These are phyloP conservation scores for Drosophila mauritiana DNA, from an alignment of 1,140 invertebrate genomes.

Conservation along the genomic window DNA sequence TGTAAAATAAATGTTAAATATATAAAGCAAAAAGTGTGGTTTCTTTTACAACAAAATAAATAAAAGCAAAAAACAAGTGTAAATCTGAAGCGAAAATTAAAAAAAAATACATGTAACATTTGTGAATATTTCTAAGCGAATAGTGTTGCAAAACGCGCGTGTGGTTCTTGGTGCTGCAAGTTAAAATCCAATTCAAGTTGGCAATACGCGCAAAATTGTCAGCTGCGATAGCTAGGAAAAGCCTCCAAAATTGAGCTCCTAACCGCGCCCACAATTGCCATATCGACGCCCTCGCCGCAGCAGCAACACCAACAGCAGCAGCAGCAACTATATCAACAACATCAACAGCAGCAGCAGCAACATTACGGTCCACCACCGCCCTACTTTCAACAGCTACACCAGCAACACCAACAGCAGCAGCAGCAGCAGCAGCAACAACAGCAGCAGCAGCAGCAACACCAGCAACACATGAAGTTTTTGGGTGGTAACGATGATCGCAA, in stretches of 20 bases:
- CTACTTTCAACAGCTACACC: slow-evolving; percentile 53
- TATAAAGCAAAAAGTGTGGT: slow-evolving; percentile 68
- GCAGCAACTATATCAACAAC: slow-evolving; percentile 32
- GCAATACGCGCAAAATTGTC: slow-evolving; percentile 74
- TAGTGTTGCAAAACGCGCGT: slow-evolving; percentile 6
- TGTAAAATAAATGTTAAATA: slow-evolving; percentile 68
- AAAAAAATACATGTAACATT: slow-evolving; percentile 11
- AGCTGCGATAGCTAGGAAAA: slow-evolving; percentile 73
- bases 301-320: slow-evolving; percentile 24
- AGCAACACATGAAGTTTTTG: slow-evolving; percentile 84
- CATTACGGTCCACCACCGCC: slow-evolving; percentile 57
- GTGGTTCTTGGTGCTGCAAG: slow-evolving; percentile 1
- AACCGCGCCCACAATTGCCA: slow-evolving; percentile 80
- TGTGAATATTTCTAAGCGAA: slow-evolving; percentile 28
- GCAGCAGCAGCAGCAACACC: slow-evolving; percentile 35
- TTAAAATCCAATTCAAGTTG: slow-evolving; percentile 34
- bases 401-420: slow-evolving; percentile 43
- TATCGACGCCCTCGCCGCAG: slow-evolving; percentile 68
- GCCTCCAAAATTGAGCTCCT: slow-evolving; percentile 84
- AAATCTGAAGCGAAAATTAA: slow-evolving; percentile 16
- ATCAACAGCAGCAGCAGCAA: slow-evolving; percentile 46
- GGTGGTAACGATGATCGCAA: slow-evolving; percentile 82
- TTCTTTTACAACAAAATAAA: slow-evolving; percentile 43
- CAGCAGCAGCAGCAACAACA: slow-evolving; percentile 23
- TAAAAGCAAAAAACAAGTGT: slow-evolving; percentile 23